Base-by-base conservation (phyloP, 2,113 vertebrate species). In the Podilymbus podiceps region DNA sequence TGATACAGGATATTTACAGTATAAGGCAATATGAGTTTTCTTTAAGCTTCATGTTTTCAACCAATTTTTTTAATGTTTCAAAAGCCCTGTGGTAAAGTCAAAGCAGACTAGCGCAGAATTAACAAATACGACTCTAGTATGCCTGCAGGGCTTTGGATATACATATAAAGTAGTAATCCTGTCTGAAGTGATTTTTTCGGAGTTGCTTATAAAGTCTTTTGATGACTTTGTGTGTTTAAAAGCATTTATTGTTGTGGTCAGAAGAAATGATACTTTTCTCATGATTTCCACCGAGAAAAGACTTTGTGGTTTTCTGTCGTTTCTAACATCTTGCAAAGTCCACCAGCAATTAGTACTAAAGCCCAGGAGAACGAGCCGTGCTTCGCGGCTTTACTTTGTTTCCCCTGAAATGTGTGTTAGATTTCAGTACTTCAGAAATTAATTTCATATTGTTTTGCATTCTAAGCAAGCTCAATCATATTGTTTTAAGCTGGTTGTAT, bases 101-200 rank as follows among this genome's bases (percentile, higher is more conserved):
- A 76, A 94, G 94, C 92, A 96, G 76, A 75, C 68, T 64, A 88
- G 91, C 5, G 8, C 91, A 75, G 93, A 95, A 95, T 95, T 90
- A 95, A 84, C 91, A 90, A 95, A 88, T 68, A 28, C 2, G 12
- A 53, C 85, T 95, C 69, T 38, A 49, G 85, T 80, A 50, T 0
- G 93, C 93, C 94, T 83, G 82, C 88, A 69, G 95, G 95, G 95
- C 91, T 90, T 74, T 95, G 95, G 73, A 89, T 96, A 69, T 94
- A 88, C 95, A 91, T 95, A 90, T 49, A 93, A 93, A 96, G 93
- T 67, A 86, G 95, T 71, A 71, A 82, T 93, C 67, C 90, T 95
- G 93, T 93, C 92, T 95, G 90, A 95, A 97, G 92, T 59, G 92
- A 94, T 96, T 96, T 90, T 83, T 96, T 96, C 68, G 84, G 85